Conservation (phyloP, 2,113 vertebrate genomes). For the Gopherus flavomarginatus region DNA sequence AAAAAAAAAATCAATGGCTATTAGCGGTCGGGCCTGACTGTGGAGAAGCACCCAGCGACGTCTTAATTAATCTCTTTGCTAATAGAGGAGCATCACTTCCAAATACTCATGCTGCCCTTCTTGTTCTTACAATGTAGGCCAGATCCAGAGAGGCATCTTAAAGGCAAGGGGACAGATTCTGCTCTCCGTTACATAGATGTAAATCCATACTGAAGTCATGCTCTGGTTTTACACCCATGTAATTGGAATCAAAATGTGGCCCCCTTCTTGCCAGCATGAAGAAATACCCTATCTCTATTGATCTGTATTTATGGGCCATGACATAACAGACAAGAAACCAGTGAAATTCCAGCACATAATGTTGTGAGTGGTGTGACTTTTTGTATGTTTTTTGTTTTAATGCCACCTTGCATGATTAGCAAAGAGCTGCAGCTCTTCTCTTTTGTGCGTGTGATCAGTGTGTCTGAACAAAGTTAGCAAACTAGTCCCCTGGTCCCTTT, state of each 20-base stretch:
- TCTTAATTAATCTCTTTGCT: constrained; percentile 63
- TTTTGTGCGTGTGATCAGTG: background rate
- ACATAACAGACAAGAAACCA: background rate
- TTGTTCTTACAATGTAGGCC: background rate
- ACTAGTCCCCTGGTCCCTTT: background rate
- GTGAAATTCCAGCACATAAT: background rate
- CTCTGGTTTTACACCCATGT: background rate
- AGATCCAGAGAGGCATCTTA: background rate
- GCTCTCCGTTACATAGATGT: background rate
- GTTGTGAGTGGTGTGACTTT: background rate
- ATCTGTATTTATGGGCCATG: background rate
- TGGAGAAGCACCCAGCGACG: constrained; percentile 12
- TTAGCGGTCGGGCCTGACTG: constrained; percentile 23
- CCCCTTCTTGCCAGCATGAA: background rate
- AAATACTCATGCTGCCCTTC: constrained; percentile 14
- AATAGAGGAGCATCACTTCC: constrained; percentile 50
- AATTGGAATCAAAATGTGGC: background rate
- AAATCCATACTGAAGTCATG: background rate
- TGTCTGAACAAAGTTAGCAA: background rate
- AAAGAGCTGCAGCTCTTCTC: background rate
- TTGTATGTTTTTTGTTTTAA: background rate
- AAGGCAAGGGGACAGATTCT: background rate
- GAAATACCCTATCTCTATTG: background rate
- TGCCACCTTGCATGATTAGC: background rate
- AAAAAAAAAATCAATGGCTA: constrained; percentile 37